Percentiles rank a stretch among this genome's conserved stretches.
phyloP scores from a whole-genome alignment of 2,113 vertebrate genomes.

The Machaerirhynchus nigripectus region DNA sequence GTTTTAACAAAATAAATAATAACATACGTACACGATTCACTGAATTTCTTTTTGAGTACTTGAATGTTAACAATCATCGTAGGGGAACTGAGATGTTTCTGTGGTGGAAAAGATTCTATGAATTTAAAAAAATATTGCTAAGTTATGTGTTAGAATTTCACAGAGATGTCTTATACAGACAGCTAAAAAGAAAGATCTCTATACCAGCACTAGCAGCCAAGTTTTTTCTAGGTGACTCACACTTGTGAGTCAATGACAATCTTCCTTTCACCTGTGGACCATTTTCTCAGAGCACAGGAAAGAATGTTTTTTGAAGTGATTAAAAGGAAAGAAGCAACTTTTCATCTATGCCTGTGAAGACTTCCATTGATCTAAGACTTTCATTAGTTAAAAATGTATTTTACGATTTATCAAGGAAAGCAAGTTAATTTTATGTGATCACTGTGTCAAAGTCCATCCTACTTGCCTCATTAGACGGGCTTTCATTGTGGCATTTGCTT shows the following conservation, averaged over 20 bases:
- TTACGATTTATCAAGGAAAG: neutral
- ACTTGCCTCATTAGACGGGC: neutral
- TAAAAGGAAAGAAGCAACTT: neutral
- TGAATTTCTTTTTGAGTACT: neutral
- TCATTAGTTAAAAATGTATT: neutral
- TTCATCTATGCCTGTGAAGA: neutral
- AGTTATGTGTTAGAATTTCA: neutral
- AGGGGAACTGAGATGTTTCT: neutral
- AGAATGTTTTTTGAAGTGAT: neutral
- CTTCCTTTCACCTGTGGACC: neutral
- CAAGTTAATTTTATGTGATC: neutral
- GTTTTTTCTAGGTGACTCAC: neutral
- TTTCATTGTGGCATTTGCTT: neutral
- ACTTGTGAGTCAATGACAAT: neutral
- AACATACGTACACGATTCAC: neutral
- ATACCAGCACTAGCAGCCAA: neutral
- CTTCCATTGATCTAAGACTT: neutral
- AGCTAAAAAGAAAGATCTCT: neutral
- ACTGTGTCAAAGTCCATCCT: neutral
- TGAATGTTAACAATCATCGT: neutral
- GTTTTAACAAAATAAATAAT: neutral
- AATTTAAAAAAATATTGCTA: neutral
- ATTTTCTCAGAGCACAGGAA: neutral
- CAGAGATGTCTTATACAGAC: neutral
- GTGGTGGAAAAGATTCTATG: neutral